Evolutionary conservation across 2,113 vertebrate genomes (phyloP).

Genomic region (Ciconia stormi): DNA sequence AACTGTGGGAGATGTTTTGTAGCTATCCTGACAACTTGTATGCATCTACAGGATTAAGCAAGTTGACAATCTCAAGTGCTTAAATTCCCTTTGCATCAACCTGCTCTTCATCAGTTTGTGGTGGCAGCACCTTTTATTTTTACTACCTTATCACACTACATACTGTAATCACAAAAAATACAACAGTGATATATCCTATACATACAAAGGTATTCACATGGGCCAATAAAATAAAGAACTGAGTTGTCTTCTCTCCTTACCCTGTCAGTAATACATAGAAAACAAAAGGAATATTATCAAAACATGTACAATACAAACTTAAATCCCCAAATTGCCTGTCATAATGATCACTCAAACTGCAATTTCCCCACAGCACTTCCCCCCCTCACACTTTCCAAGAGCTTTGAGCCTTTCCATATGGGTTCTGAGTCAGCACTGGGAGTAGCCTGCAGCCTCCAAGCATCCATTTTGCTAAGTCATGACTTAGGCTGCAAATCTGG

Average conservation of each 20-base stretch:
- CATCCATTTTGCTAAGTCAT: not conserved
- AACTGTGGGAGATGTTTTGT: not conserved
- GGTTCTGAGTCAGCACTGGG: not conserved
- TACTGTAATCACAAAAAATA: not conserved
- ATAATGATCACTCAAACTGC: not conserved
- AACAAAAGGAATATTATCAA: not conserved
- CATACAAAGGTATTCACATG: not conserved
- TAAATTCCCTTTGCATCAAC: not conserved
- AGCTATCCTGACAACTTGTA: not conserved
- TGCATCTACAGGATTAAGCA: not conserved
- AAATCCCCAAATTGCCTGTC: not conserved
- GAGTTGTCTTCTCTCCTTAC: not conserved
- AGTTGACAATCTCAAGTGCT: not conserved
- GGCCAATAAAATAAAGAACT: not conserved
- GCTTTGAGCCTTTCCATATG: not conserved
- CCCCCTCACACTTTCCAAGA: not conserved
- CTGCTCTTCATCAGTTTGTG: not conserved
- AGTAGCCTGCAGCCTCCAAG: not conserved
- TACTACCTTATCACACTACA: not conserved
- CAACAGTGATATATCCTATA: not conserved
- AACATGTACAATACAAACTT: not conserved
- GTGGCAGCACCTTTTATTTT: not conserved
- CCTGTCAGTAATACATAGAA: not conserved
- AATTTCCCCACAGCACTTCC: not conserved
- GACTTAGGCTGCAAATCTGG: not conserved